Conservation (phyloP, 1,140 invertebrate species). For the Cotesia vestalis region DNA sequence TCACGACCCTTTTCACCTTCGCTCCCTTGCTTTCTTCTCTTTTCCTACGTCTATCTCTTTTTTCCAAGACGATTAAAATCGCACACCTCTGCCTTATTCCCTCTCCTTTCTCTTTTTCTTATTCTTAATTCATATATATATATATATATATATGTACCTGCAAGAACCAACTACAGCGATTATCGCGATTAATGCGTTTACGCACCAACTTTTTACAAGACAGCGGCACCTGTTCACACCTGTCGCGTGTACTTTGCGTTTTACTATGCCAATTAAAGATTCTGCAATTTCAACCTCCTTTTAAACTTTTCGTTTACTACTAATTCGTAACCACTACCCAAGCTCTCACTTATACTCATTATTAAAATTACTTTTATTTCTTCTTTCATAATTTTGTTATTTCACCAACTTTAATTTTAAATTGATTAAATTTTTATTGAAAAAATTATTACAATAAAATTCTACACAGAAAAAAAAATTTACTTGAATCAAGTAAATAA, state of each 20-base stretch:
- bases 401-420: no score
- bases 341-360: no score
- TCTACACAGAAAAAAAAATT: no score
- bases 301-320: not conserved
- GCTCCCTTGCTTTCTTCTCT: slow-evolving; percentile 27
- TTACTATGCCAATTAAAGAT: not conserved
- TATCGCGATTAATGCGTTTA: slow-evolving; percentile 36
- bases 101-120: slow-evolving; percentile 15
- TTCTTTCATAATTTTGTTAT: no score
- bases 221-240: slow-evolving; percentile 34
- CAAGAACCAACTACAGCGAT: slow-evolving; percentile 15
- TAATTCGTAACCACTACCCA: no score
- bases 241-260: slow-evolving; percentile 9
- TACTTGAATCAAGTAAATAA: no score
- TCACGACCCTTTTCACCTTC: slow-evolving; percentile 26
- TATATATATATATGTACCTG: slow-evolving; percentile 2
- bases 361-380: no score
- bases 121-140: slow-evolving; percentile 9
- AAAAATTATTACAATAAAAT: no score
- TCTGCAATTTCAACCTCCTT: slow-evolving; percentile 18
- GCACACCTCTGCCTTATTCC: not conserved
- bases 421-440: no score
- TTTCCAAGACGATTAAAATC: slow-evolving; percentile 25
- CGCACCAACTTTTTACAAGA: slow-evolving; percentile 21
- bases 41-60: slow-evolving; percentile 34